phyloP scores from a whole-genome alignment of 2,797 vertebrate species.

The Betta splendens region DNA sequence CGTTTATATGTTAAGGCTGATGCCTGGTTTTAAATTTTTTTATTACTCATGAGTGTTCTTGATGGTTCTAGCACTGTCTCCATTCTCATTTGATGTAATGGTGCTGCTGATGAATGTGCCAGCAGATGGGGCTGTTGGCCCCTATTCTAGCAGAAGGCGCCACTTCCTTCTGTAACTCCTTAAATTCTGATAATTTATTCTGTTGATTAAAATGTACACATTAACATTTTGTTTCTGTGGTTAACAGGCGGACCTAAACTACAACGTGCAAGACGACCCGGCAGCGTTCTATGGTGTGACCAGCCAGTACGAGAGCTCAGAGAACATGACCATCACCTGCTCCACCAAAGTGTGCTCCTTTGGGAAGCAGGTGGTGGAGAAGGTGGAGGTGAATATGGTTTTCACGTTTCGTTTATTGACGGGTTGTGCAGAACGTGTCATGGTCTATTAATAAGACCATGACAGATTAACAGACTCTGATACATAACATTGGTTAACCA shows the following conservation, averaged over 20 bases:
- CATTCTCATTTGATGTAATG: no score
- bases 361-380: conserved; percentile 99
- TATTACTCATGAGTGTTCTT: neutral
- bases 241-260: conserved; percentile 93
- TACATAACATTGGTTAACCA: neutral
- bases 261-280: conserved; percentile 93
- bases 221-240: neutral
- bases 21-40: neutral
- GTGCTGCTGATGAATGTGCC: neutral
- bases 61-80: no score
- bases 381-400: conserved; percentile 91
- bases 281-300: conserved; percentile 95
- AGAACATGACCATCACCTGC: conserved; percentile 99
- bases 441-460: neutral
- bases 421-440: no score
- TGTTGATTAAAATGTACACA: neutral
- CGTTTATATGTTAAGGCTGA: neutral
- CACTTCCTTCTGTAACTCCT: neutral
- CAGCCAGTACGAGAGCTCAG: conserved; percentile 98
- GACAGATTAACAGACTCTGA: neutral
- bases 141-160: neutral
- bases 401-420: neutral
- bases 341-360: conserved; percentile 99
- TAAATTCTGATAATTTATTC: neutral
- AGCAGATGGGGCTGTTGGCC: conserved; percentile 42